Percentiles rank a stretch among this genome's conserved stretches.
phyloP scores from a whole-genome alignment of 2,888 invertebrate genomes.

The Drosophila helvetica region DNA sequence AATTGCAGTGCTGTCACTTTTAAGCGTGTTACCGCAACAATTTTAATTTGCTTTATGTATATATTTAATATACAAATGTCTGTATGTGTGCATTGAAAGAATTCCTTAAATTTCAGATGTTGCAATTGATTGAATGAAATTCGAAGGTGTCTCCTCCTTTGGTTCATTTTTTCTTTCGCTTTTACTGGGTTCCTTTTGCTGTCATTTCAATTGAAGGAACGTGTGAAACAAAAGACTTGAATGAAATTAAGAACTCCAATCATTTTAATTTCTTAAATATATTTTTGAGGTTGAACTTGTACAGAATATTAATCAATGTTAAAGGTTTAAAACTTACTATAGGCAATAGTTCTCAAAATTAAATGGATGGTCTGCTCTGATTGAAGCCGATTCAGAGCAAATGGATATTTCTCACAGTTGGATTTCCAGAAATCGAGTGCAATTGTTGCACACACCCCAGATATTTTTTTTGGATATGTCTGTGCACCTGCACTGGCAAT shows the following conservation, averaged over 20 bases:
- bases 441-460: slow-evolving; percentile 49
- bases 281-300: background rate
- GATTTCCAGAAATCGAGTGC: slow-evolving; percentile 68
- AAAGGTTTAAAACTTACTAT: background rate
- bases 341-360: too few species aligned
- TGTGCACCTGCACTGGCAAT: slow-evolving; percentile 47
- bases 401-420: slow-evolving; percentile 26
- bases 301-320: background rate
- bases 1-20: slow-evolving; percentile 72
- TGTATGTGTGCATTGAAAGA: slow-evolving; percentile 6
- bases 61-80: background rate
- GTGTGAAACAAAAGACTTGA: slow-evolving; percentile 51
- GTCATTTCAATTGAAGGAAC: slow-evolving; percentile 66
- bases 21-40: slow-evolving; percentile 52
- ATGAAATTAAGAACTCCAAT: slow-evolving; percentile 18
- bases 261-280: too few species aligned
- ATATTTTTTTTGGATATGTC: background rate
- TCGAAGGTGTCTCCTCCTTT: slow-evolving; percentile 39
- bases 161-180: slow-evolving; percentile 1
- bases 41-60: slow-evolving; percentile 19
- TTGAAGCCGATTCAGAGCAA: slow-evolving; percentile 8
- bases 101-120: slow-evolving; percentile 36
- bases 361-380: slow-evolving; percentile 1
- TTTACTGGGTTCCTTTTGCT: slow-evolving; percentile 45
- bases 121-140: slow-evolving; percentile 76